These are phyloP conservation scores for Saimiri boliviensis DNA, from an alignment of 2,113 vertebrate genomes.

Conservation along the genomic window DNA sequence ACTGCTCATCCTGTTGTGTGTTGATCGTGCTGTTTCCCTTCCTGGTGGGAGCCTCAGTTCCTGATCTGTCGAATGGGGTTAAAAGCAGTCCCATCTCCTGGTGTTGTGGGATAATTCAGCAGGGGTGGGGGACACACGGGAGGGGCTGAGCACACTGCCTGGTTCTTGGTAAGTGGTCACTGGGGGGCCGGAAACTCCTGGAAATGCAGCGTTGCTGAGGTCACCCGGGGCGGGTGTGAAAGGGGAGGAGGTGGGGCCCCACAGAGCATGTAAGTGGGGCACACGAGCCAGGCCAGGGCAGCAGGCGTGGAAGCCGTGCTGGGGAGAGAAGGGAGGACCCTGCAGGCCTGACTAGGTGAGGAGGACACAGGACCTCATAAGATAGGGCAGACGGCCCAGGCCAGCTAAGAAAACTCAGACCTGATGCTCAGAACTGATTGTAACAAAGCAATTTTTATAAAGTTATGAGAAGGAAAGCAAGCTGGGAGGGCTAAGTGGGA, in stretches of 20 bases:
- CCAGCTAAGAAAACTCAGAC: background rate
- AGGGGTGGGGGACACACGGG: accelerated
- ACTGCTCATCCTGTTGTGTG: too few relatives aligned
- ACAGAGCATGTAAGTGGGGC: accelerated
- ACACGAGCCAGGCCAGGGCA: too few relatives aligned
- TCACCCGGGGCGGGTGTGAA: accelerated
- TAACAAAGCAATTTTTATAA: background rate
- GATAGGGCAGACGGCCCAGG: too few relatives aligned
- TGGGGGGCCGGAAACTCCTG: background rate
- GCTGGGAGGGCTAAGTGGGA: background rate
- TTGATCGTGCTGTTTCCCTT: accelerated
- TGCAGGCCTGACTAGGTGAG: too few relatives aligned
- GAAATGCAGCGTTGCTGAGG: accelerated
- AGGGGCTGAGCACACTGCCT: background rate
- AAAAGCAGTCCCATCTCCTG: accelerated
- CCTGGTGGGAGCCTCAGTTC: background rate
- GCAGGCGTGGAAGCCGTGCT: too few relatives aligned
- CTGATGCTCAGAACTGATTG: background rate
- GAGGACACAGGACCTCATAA: too few relatives aligned
- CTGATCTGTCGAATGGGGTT: background rate
- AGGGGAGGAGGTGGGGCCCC: background rate
- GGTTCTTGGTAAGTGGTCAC: accelerated
- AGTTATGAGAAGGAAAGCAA: background rate
- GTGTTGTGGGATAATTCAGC: too few relatives aligned
- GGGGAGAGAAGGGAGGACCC: too few relatives aligned